These are phyloP conservation scores for Andinoacara biseriatus DNA, from an alignment of 2,113 vertebrate species.

Conservation along the genomic window DNA sequence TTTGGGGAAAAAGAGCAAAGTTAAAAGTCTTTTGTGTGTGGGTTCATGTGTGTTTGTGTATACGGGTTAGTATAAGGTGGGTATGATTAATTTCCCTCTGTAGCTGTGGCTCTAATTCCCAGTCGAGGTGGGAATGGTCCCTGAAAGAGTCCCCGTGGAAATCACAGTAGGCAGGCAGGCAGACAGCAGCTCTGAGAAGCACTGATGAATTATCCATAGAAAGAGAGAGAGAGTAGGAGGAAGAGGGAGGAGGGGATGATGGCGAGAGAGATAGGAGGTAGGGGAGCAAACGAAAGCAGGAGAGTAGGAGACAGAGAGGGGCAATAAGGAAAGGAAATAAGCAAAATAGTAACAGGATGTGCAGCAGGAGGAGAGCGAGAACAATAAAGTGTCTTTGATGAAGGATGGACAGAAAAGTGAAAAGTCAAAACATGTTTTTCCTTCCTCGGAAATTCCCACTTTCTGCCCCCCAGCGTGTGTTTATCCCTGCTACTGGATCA, in stretches of 20 bases:
- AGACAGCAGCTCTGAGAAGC: conserved; percentile 71
- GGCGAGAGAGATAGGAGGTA: neutral
- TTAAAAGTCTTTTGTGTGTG: neutral
- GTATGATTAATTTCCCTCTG: conserved; percentile 79
- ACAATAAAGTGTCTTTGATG: neutral
- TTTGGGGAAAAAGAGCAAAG: conserved; percentile 6
- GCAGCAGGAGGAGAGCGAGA: neutral
- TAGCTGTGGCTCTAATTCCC: conserved; percentile 77
- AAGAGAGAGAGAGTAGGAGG: neutral
- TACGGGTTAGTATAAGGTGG: conserved; percentile 55
- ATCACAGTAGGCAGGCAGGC: conserved; percentile 76
- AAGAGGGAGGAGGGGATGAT: neutral
- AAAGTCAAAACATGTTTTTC: conserved; percentile 27
- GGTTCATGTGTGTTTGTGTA: conserved; percentile 22
- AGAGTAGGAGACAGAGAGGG: neutral
- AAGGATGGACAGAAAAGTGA: conserved; percentile 7
- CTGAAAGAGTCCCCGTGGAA: conserved; percentile 81
- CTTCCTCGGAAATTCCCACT: conserved; percentile 18
- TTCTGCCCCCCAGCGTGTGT: neutral
- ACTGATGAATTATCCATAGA: conserved; percentile 78
- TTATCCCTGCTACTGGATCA: conserved; percentile 1
- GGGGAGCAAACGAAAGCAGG: conserved; percentile 15
- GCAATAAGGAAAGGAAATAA: neutral
- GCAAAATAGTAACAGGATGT: neutral
- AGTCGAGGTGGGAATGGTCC: conserved; percentile 72